Evolutionary conservation across 2,888 invertebrate species (phyloP).

Genomic region (Lasioglossum morio): DNA sequence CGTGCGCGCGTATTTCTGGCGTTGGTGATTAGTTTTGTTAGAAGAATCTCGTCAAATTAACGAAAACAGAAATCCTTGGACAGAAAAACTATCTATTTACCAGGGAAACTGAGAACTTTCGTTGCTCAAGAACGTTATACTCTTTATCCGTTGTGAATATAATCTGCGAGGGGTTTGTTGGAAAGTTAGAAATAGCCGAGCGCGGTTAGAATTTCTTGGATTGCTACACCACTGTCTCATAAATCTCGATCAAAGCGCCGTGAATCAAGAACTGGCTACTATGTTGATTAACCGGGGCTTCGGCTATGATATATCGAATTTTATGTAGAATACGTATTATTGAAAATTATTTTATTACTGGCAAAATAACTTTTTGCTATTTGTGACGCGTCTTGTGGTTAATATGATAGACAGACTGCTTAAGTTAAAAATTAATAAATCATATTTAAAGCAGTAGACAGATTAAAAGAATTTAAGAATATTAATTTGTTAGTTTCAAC

Average conservation of each 20-base stretch:
- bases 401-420: not conserved
- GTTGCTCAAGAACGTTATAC: not conserved
- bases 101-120: not conserved
- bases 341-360: not conserved
- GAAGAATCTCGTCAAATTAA: conserved; percentile 28
- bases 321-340: not conserved
- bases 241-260: not conserved
- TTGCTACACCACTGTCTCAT: not conserved
- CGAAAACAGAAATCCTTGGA: not conserved
- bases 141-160: not conserved
- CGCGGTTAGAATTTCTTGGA: conserved; percentile 11
- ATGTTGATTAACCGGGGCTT: not conserved
- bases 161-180: not conserved
- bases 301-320: not conserved
- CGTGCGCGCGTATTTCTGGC: conserved; percentile 47
- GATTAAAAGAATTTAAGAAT: not conserved
- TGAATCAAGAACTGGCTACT: not conserved
- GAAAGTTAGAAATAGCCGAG: conserved; percentile 11
- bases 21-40: conserved; percentile 37
- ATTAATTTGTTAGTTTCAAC: not conserved
- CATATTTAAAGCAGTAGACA: not conserved
- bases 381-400: not conserved
- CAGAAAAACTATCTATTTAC: not conserved
- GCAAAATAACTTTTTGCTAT: not conserved
- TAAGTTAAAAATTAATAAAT: not conserved